These are phyloP conservation scores for Cabera pusaria DNA, from an alignment of 2,888 invertebrate species.

Conservation along the genomic window DNA sequence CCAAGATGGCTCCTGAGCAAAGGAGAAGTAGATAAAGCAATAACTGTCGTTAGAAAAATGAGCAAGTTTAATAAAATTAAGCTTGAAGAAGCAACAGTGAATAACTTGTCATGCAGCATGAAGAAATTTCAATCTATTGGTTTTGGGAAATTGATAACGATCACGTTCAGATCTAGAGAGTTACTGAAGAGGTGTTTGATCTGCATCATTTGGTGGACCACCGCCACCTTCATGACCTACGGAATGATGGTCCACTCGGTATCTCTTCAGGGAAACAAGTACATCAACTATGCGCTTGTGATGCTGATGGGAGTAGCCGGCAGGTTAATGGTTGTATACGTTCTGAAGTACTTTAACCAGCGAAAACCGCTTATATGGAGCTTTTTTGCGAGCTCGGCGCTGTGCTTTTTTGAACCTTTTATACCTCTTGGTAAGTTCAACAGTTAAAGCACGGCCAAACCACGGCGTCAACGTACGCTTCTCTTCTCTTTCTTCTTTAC, in stretches of 20 bases:
- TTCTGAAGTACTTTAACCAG: conserved; percentile 80
- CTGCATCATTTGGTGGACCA: conserved; percentile 76
- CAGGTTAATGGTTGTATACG: conserved; percentile 74
- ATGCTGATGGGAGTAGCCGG: conserved; percentile 84
- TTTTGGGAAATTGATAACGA: conserved; percentile 44
- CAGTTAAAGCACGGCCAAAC: too few relatives aligned
- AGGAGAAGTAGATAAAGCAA: conserved; percentile 85
- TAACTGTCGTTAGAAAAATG: conserved; percentile 83
- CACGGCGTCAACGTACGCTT: too few relatives aligned
- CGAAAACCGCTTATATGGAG: conserved; percentile 80
- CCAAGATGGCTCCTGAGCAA: conserved; percentile 91
- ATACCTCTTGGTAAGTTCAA: conserved; percentile 75
- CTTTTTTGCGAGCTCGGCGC: conserved; percentile 79
- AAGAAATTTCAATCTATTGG: conserved; percentile 45
- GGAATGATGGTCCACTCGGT: conserved; percentile 90
- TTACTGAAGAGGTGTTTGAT: conserved; percentile 61
- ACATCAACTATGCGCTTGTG: conserved; percentile 87
- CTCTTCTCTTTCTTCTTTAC: too few relatives aligned
- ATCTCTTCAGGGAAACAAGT: conserved; percentile 88
- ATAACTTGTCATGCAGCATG: conserved; percentile 37
- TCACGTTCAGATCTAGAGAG: conserved; percentile 56
- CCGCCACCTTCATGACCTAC: conserved; percentile 90
- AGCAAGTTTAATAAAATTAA: conserved; percentile 71
- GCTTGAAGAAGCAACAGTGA: conserved; percentile 53
- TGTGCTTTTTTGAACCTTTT: conserved; percentile 85